These are phyloP conservation scores for Capreolus pygargus DNA, from an alignment of 2,113 vertebrate species.

Conservation along the genomic window DNA sequence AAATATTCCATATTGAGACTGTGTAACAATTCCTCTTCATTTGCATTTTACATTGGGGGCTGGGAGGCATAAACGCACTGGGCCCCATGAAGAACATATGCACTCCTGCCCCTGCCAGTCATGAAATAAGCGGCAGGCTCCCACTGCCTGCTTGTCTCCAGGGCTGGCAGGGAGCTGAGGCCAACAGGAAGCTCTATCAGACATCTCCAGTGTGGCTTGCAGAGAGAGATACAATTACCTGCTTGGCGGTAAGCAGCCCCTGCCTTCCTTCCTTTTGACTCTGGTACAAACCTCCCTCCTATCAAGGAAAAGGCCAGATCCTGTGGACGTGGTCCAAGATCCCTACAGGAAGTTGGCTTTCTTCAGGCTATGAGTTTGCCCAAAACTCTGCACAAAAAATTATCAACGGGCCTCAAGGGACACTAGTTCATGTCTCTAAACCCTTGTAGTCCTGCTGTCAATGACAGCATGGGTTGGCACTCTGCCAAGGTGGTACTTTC, in stretches of 20 bases:
- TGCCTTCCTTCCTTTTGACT: background rate
- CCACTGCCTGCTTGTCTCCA: background rate
- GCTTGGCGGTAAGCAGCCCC: background rate
- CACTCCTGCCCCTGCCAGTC: background rate
- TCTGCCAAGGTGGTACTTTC: background rate
- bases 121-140: too few species aligned
- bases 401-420: background rate
- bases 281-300: background rate
- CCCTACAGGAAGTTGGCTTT: background rate
- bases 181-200: background rate
- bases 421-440: background rate
- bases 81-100: background rate
- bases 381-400: background rate
- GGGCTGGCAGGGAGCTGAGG: background rate
- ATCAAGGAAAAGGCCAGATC: background rate
- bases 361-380: background rate
- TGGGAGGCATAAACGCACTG: background rate
- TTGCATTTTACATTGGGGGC: background rate
- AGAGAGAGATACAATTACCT: background rate
- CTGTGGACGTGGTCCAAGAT: background rate
- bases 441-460: background rate
- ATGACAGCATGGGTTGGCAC: fast-evolving
- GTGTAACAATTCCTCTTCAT: background rate
- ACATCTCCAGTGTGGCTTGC: too few species aligned
- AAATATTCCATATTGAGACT: background rate